Evolutionary conservation across 2,797 vertebrate genomes (phyloP).

Genomic region (Gila robusta): DNA sequence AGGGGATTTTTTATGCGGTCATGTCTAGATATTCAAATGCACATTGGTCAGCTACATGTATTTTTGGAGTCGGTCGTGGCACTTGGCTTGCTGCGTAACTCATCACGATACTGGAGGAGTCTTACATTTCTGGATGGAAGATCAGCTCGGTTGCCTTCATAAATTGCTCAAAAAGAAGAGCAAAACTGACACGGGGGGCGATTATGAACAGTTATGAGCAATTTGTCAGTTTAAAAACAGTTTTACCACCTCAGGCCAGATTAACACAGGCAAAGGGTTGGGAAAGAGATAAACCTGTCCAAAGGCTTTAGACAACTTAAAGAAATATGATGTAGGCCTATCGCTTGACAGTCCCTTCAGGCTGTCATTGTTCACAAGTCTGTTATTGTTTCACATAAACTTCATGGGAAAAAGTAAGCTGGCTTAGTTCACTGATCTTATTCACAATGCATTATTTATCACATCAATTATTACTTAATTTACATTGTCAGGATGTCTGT

Average conservation of each 20-base stretch:
- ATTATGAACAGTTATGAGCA: slow-evolving; percentile 6
- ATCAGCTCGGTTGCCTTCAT: not conserved
- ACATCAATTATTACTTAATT: not conserved
- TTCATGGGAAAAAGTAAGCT: not conserved
- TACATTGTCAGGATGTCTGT: not conserved
- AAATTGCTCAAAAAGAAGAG: slow-evolving; percentile 22
- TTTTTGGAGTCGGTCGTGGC: slow-evolving; percentile 33
- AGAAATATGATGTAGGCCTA: not conserved
- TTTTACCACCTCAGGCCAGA: not conserved
- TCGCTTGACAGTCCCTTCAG: slow-evolving; percentile 3
- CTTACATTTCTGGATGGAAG: slow-evolving; percentile 16
- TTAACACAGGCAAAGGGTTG: not conserved
- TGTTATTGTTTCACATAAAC: slow-evolving; percentile 17
- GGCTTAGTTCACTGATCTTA: not conserved
- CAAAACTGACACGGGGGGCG: not conserved
- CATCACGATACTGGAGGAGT: not conserved
- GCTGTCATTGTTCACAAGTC: slow-evolving; percentile 2
- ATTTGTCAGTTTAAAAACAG: slow-evolving; percentile 11
- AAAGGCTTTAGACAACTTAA: not conserved
- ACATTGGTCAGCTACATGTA: slow-evolving; percentile 47
- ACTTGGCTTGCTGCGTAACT: slow-evolving; percentile 16
- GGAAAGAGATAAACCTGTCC: not conserved
- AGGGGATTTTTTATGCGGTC: slow-evolving; percentile 43
- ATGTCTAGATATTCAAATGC: slow-evolving; percentile 42
- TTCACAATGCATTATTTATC: slow-evolving; percentile 11